Percentiles rank a stretch among this genome's conserved stretches.
These are phyloP conservation scores for Platyrinchus mystaceus DNA, from an alignment of 2,797 vertebrate genomes.

Conservation along the genomic window DNA sequence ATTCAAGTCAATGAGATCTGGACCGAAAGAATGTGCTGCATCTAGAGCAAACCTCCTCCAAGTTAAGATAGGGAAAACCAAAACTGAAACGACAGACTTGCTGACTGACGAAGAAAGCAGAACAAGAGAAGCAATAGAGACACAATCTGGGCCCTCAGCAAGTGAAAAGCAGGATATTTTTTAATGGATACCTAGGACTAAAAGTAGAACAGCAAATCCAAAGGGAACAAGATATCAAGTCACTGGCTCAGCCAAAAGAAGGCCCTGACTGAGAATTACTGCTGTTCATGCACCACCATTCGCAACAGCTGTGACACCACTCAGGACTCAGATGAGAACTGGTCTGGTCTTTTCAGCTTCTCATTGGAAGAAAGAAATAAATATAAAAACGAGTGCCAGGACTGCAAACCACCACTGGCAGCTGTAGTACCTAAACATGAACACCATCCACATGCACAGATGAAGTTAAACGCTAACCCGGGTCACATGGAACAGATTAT, in stretches of 20 bases:
- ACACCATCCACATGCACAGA: neutral
- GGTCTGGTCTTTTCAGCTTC: neutral
- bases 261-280: fast-evolving
- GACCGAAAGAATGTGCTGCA: neutral
- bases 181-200: neutral
- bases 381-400: fast-evolving
- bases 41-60: neutral
- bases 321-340: neutral
- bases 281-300: neutral
- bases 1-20: neutral
- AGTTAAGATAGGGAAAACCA: neutral
- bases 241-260: neutral
- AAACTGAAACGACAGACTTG: neutral
- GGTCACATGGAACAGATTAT: fast-evolving
- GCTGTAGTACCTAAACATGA: fast-evolving
- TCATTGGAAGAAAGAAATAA: neutral
- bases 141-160: neutral
- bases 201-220: neutral
- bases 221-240: neutral
- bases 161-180: neutral
- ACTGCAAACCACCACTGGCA: neutral
- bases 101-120: neutral
- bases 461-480: neutral
- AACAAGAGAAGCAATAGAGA: neutral
- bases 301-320: neutral